Evolutionary conservation across 2,888 invertebrate species (phyloP).

Genomic region (Morinoia aosen): DNA sequence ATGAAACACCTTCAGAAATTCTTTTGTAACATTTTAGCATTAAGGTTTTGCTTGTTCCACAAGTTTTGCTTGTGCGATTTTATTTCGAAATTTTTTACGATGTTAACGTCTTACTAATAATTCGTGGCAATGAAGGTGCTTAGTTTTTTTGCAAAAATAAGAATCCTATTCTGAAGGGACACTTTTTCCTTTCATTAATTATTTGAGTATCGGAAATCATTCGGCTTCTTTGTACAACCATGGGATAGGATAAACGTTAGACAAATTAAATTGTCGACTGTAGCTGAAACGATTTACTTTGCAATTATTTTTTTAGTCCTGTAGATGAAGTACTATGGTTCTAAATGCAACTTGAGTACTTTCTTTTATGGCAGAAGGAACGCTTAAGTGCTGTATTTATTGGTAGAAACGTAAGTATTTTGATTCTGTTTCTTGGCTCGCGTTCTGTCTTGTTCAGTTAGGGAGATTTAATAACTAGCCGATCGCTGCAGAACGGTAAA

Average conservation of each 20-base stretch:
- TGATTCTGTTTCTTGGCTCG: no score
- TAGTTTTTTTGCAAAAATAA: neutral
- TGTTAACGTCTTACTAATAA: no score
- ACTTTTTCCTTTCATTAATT: neutral
- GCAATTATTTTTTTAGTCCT: neutral
- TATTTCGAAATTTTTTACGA: neutral
- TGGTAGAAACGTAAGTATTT: no score
- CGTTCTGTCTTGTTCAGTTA: no score
- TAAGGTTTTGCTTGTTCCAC: neutral
- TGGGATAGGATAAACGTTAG: neutral
- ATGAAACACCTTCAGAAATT: neutral
- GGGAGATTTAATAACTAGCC: no score
- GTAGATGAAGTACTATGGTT: no score
- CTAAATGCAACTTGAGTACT: no score
- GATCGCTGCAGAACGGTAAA: no score
- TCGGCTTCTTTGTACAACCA: neutral
- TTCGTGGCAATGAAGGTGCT: neutral
- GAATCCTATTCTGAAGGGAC: neutral
- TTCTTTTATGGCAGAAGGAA: no score
- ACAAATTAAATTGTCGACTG: neutral
- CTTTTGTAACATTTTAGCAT: neutral
- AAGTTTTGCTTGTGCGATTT: neutral
- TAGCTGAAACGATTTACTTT: neutral
- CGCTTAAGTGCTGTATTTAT: no score
- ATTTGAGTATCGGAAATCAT: neutral